Evolutionary conservation across 1,140 invertebrate genomes (phyloP).

Genomic region (Drosophila mayri): DNA sequence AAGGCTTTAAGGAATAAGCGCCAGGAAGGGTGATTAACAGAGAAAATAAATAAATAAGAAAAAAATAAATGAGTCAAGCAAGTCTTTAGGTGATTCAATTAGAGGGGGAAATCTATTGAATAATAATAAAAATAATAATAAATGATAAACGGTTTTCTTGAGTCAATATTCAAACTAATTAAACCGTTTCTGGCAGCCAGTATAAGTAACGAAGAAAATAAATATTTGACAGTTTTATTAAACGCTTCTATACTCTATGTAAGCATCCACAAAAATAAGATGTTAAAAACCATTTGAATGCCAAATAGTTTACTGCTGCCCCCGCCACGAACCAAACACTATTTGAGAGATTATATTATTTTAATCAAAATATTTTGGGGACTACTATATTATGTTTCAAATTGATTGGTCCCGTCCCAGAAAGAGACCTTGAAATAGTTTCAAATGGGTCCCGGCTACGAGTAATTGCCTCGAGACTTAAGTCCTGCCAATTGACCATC

Average conservation of each 20-base stretch:
- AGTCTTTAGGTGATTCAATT: not conserved
- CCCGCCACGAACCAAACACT: not conserved
- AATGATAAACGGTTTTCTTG: not conserved
- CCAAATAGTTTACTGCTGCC: slow-evolving; percentile 4
- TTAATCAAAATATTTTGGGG: not conserved
- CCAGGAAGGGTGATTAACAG: slow-evolving; percentile 4
- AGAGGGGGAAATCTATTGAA: not conserved
- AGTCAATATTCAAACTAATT: not conserved
- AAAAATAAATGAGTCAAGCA: not conserved
- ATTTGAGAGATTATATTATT: slow-evolving; percentile 1
- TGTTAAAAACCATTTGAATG: slow-evolving; percentile 1
- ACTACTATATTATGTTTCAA: slow-evolving; percentile 16
- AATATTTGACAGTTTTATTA: slow-evolving; percentile 8
- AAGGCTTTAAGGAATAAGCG: slow-evolving; percentile 11
- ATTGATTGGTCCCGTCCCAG: slow-evolving; percentile 12
- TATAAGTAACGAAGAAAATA: slow-evolving; percentile 1
- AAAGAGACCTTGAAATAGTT: slow-evolving; percentile 19
- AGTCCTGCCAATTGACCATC: slow-evolving; percentile 41
- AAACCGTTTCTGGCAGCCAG: not conserved
- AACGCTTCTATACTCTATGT: slow-evolving; percentile 6
- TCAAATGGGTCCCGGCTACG: slow-evolving; percentile 2
- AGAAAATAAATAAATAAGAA: not conserved
- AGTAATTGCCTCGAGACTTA: slow-evolving; percentile 25
- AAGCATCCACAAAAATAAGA: not conserved
- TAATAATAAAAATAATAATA: not conserved